These are phyloP conservation scores for Subacronicta megacephala DNA, from an alignment of 2,888 invertebrate genomes.

Conservation along the genomic window DNA sequence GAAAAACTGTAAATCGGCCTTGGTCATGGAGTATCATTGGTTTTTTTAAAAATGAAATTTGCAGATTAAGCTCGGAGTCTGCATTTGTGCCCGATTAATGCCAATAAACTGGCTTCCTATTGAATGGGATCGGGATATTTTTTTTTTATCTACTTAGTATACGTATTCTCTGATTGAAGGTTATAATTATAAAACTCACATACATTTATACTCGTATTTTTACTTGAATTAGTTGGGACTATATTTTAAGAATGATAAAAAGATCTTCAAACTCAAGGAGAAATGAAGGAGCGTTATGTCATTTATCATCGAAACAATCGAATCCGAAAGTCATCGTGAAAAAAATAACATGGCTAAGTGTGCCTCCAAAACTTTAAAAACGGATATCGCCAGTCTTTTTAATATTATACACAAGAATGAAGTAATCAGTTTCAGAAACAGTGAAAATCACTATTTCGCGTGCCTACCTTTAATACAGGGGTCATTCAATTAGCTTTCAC, in stretches of 20 bases:
- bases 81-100: no score
- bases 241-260: not conserved
- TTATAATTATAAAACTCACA: no score
- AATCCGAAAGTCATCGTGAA: not conserved
- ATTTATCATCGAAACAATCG: not conserved
- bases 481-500: conserved; percentile 55
- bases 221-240: no score
- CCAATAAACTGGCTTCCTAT: no score
- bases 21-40: no score
- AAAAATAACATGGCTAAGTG: not conserved
- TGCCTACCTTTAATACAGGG: conserved; percentile 58
- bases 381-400: conserved; percentile 20
- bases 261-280: not conserved
- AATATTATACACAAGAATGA: conserved; percentile 53
- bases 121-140: no score
- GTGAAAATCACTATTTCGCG: conserved; percentile 72
- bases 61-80: no score
- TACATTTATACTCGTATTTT: no score
- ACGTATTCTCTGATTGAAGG: no score
- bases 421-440: conserved; percentile 64
- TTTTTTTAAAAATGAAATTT: no score
- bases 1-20: no score
- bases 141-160: no score
- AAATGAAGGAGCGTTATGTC: not conserved
- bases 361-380: conserved; percentile 13